Conservation (phyloP, 35 echinoderm and acorn worm genomes). For the Ophiothrix spiculata region DNA sequence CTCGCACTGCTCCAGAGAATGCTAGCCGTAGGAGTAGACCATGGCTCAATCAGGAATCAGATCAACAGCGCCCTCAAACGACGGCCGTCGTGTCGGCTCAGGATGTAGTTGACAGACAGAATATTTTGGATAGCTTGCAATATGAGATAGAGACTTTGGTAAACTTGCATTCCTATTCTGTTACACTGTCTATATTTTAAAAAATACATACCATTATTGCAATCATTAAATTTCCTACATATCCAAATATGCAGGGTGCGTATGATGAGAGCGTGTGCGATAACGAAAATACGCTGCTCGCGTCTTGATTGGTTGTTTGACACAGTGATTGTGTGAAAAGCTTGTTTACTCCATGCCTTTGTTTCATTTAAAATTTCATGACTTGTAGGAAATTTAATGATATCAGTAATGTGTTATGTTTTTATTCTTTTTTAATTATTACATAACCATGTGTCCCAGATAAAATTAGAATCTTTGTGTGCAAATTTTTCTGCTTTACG, state of each 20-base stretch:
- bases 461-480: background rate
- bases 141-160: conserved; percentile 98
- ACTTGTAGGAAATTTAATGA: too few relatives aligned
- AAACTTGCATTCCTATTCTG: conserved; percentile 2
- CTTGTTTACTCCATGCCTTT: too few relatives aligned
- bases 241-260: too few relatives aligned
- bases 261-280: too few relatives aligned
- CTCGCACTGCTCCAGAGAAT: background rate
- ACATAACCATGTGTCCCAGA: background rate
- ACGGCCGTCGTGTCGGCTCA: conserved; percentile 49
- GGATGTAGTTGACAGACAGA: conserved; percentile 61
- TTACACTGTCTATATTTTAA: background rate
- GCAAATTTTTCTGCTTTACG: background rate
- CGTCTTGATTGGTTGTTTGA: too few relatives aligned
- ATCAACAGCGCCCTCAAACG: conserved; percentile 24
- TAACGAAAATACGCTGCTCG: too few relatives aligned
- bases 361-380: too few relatives aligned
- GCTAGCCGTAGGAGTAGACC: background rate
- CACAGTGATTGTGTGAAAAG: too few relatives aligned
- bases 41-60: background rate
- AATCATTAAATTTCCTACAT: too few relatives aligned
- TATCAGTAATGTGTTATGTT: background rate
- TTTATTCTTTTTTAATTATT: background rate
- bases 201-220: background rate
- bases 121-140: conserved; percentile 83